Conservation (phyloP, 2,888 invertebrate genomes). For the Rhingia campestris region DNA sequence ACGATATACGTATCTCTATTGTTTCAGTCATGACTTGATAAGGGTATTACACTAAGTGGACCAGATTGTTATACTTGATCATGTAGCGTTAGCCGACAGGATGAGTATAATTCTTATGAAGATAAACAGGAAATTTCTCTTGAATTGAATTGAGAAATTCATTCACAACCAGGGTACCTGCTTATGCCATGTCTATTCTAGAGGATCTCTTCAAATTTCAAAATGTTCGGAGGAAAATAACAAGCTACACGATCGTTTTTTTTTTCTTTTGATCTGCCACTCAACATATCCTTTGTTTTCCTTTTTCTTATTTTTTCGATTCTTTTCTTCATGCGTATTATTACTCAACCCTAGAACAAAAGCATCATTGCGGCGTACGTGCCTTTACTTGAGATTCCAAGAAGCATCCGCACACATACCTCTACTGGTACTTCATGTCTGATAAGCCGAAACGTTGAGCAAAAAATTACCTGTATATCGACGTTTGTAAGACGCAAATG, state of each 20-base stretch:
- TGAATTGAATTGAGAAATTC: conserved; percentile 13
- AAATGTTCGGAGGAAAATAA: conserved; percentile 16
- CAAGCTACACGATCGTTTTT: conserved; percentile 33
- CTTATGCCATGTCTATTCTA: conserved; percentile 32
- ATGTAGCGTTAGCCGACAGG: conserved; percentile 23
- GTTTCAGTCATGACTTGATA: conserved; percentile 13
- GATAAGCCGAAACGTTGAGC: conserved; percentile 48
- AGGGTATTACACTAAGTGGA: conserved; percentile 26
- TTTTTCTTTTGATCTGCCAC: conserved; percentile 71
- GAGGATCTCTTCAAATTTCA: conserved; percentile 38
- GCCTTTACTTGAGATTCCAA: conserved; percentile 54
- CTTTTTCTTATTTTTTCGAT: conserved; percentile 19
- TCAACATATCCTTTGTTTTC: conserved; percentile 64
- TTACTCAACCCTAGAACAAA: conserved; percentile 66
- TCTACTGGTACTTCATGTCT: conserved; percentile 23
- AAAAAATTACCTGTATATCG: conserved; percentile 61
- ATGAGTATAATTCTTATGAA: conserved; percentile 23
- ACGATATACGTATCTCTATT: too few relatives aligned
- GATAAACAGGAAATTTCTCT: conserved; percentile 6
- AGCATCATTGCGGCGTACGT: conserved; percentile 55
- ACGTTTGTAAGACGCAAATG: conserved; percentile 43
- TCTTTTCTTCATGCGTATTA: conserved; percentile 59
- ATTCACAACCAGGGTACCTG: conserved; percentile 42
- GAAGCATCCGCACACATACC: conserved; percentile 39
- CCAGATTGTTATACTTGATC: background rate